Percentiles rank a stretch among this genome's conserved stretches.
Conservation (phyloP, 2,113 vertebrate species). For the Rhodinocichla rosea region DNA sequence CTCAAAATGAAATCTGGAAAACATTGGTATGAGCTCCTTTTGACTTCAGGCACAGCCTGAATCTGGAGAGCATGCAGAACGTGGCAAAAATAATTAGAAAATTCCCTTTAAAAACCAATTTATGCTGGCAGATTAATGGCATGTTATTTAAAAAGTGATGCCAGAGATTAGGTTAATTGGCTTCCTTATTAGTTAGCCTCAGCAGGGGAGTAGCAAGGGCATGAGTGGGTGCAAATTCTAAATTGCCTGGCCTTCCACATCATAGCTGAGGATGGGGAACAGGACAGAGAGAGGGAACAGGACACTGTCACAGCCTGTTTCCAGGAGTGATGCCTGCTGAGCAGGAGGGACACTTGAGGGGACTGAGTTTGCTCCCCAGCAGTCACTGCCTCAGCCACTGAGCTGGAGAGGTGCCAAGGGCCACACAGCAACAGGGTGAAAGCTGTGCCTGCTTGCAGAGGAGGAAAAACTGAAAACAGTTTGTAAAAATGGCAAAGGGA, state of each 20-base stretch:
- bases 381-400: background rate
- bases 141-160: background rate
- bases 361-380: background rate
- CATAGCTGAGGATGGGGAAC: background rate
- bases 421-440: background rate
- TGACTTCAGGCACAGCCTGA: background rate
- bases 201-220: background rate
- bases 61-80: background rate
- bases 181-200: background rate
- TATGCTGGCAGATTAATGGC: background rate
- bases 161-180: constrained; percentile 5
- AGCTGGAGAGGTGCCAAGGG: background rate
- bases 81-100: background rate
- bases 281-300: background rate
- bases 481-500: background rate
- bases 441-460: background rate
- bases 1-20: background rate
- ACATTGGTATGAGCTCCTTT: background rate
- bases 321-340: background rate
- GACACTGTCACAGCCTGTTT: background rate
- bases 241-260: background rate
- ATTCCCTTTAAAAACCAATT: background rate
- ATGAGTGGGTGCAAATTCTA: background rate
- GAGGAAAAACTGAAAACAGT: background rate
- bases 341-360: background rate